phyloP scores from a whole-genome alignment of 2,797 vertebrate species.

The Dryobates pubescens region DNA sequence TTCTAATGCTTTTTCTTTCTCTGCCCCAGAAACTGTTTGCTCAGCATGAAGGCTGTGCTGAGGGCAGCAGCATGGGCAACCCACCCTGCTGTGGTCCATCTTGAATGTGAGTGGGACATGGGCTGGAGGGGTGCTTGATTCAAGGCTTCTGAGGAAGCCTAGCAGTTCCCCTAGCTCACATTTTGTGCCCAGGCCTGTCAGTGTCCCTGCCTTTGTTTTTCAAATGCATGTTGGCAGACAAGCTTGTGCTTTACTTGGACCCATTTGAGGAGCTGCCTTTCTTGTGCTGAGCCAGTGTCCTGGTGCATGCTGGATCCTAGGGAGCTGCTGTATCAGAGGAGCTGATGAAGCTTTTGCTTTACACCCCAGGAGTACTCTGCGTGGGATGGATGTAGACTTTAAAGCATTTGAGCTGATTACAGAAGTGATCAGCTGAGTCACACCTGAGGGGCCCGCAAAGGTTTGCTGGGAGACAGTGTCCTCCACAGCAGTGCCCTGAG shows the following conservation, averaged over 20 bases:
- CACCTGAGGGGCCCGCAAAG: too few species aligned
- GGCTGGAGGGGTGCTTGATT: not conserved
- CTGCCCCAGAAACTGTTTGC: not conserved
- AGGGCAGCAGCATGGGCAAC: not conserved
- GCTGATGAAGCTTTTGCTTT: not conserved
- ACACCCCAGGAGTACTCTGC: not conserved
- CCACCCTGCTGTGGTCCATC: accelerated
- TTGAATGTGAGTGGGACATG: accelerated
- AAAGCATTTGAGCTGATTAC: not conserved
- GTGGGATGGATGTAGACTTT: not conserved
- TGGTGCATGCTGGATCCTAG: not conserved
- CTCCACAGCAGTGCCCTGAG: not conserved
- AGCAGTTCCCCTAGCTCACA: not conserved
- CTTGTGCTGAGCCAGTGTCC: not conserved
- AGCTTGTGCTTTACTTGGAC: not conserved
- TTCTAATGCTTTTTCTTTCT: not conserved
- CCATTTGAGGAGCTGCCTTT: not conserved
- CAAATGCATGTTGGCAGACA: not conserved
- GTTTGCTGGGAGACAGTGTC: not conserved
- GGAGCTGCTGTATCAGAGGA: not conserved
- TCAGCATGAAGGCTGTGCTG: accelerated
- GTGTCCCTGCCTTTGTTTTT: not conserved
- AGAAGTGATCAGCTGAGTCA: not conserved
- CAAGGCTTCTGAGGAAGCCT: not conserved
- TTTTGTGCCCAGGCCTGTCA: not conserved